Evolutionary conservation across 2,797 vertebrate species (phyloP).

Genomic region (Discoglossus pictus): DNA sequence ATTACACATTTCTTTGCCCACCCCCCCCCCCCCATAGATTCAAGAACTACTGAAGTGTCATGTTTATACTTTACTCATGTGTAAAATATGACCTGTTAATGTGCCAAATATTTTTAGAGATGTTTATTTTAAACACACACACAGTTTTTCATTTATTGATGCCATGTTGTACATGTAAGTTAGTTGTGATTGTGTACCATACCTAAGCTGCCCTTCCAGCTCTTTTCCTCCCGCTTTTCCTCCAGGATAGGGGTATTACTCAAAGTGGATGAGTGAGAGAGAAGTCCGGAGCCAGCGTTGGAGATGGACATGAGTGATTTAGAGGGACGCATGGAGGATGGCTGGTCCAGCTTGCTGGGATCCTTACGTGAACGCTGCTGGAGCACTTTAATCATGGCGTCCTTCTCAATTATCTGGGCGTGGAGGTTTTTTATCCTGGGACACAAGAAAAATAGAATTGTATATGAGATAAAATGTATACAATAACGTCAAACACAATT

Average conservation of each 20-base stretch:
- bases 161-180: too few relatives aligned
- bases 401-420: slow-evolving; percentile 98
- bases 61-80: too few relatives aligned
- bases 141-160: too few relatives aligned
- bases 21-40: too few relatives aligned
- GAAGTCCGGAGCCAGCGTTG: slow-evolving; percentile 83
- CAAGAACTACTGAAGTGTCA: too few relatives aligned
- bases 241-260: slow-evolving; percentile 91
- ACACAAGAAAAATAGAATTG: slow-evolving; percentile 4
- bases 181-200: slow-evolving; percentile 49
- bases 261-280: slow-evolving; percentile 85
- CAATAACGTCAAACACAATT: too few relatives aligned
- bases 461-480: too few relatives aligned
- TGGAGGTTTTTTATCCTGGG: slow-evolving; percentile 96
- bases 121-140: too few relatives aligned
- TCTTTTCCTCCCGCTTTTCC: slow-evolving; percentile 88
- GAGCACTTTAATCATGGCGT: slow-evolving; percentile 98
- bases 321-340: slow-evolving; percentile 91
- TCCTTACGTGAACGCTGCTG: slow-evolving; percentile 97
- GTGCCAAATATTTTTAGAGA: too few relatives aligned
- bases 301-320: slow-evolving; percentile 98
- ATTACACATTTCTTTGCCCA: too few relatives aligned
- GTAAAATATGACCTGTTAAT: too few relatives aligned
- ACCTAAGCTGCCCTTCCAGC: slow-evolving; percentile 98
- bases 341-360: slow-evolving; percentile 82